Evolutionary conservation across 92 coral and sea anemone genomes (phyloP), one percentile per base, ranked within the genome.

Genomic region (Blastomussa wellsi): DNA sequence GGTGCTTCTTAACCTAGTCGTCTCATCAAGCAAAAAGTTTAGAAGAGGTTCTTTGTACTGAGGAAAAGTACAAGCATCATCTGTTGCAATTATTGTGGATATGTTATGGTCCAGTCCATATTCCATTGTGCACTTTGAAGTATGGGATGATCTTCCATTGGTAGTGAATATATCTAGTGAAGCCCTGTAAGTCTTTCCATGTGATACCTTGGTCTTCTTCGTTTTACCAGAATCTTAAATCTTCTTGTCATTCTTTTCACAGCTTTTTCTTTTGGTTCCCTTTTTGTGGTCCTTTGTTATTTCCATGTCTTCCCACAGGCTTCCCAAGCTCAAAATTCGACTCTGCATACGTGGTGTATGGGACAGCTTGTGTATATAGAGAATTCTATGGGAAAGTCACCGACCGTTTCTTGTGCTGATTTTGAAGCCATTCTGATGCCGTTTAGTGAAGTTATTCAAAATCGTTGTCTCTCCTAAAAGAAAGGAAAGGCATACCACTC

Each of bases 31-130:
- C 59, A 91, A 78, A 82, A 76, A 53, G 44, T 87, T 19, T 75
- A 90, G 37, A 68, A 90, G 90, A 60, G 90, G 90, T 59, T 90
- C 83, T 87, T 77, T 90, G 79, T 82, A 66, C 55, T n/a, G 53
- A 53, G 90, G 90, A 77, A 90, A 87, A 44, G 74, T 42, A 42
- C 84, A 90, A 69, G 82, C 44, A 59, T 42, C 86, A 59, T 82
- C 88, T 80, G 48, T 76, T 31, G 29, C 53, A 72, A 72, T 38
- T 72, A n/a, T 53, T 37, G 77, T 39, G 48, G 29, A 16, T 13
- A 38, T 72, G 51, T 38, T 7, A 72, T 72, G 77, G 4, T 41
- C 16, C 16, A 72, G 77, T 24, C 77, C 77, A 38, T 72, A 38
- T 37, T 37, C 77, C 70, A n/a, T 33, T 64, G 33, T 64, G 70